Evolutionary conservation across 2,888 invertebrate species (phyloP).

Genomic region (Aspidiotus destructor): DNA sequence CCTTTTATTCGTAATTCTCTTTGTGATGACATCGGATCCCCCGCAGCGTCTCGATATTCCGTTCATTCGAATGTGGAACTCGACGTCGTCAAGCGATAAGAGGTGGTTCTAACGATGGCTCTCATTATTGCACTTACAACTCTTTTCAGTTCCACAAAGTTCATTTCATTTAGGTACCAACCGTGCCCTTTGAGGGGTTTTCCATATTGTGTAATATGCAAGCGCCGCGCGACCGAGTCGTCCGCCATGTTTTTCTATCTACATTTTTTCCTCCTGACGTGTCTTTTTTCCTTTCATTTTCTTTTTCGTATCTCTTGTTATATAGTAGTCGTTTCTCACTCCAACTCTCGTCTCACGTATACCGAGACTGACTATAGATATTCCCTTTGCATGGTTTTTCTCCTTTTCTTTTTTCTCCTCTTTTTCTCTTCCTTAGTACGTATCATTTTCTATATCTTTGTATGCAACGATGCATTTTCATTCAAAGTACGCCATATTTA

Average conservation of each 20-base stretch:
- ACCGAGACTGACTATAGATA: not conserved
- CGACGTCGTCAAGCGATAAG: slow-evolving; percentile 21
- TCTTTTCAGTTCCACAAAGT: slow-evolving; percentile 25
- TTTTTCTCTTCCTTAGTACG: slow-evolving; percentile 4
- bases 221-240: slow-evolving; percentile 22
- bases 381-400: not conserved
- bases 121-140: slow-evolving; percentile 31
- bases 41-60: slow-evolving; percentile 29
- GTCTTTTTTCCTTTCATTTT: not conserved
- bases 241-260: slow-evolving; percentile 29
- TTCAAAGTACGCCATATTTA: too few species aligned
- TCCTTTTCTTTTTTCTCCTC: not conserved
- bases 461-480: not conserved
- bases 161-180: slow-evolving; percentile 27
- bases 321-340: not conserved
- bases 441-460: not conserved
- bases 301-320: too few species aligned
- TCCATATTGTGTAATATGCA: slow-evolving; percentile 19
- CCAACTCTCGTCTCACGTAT: slow-evolving; percentile 4
- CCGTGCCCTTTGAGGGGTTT: slow-evolving; percentile 27
- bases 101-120: slow-evolving; percentile 26
- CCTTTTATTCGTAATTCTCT: slow-evolving; percentile 30
- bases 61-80: slow-evolving; percentile 22
- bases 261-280: not conserved
- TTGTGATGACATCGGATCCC: slow-evolving; percentile 31